Conservation (phyloP, 2,888 invertebrate genomes). For the Schizaphis graminum region DNA sequence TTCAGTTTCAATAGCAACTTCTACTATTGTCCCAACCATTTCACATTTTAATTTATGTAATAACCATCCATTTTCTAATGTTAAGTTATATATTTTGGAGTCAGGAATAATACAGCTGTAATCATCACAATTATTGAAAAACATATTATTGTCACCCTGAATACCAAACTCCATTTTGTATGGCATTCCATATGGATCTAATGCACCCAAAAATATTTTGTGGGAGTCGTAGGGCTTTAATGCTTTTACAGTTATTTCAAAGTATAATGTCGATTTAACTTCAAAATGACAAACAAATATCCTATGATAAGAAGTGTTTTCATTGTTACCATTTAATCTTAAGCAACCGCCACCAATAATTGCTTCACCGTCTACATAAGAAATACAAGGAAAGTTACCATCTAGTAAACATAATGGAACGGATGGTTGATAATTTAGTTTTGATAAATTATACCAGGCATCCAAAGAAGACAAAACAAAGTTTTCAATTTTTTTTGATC, state of each 20-base stretch:
- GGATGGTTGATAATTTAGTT: slow-evolving; percentile 61
- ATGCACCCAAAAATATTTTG: slow-evolving; percentile 48
- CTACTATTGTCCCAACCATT: slow-evolving; percentile 58
- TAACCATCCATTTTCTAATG: slow-evolving; percentile 57
- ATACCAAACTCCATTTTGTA: slow-evolving; percentile 63
- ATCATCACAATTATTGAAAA: slow-evolving; percentile 62
- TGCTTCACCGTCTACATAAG: slow-evolving; percentile 51
- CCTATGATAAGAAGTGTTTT: slow-evolving; percentile 52
- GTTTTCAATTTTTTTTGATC: slow-evolving; percentile 70
- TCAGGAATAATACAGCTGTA: slow-evolving; percentile 57
- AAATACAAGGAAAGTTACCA: slow-evolving; percentile 60
- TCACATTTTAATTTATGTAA: slow-evolving; percentile 50
- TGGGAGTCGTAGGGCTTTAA: slow-evolving; percentile 49
- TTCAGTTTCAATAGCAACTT: slow-evolving; percentile 64
- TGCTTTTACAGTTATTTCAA: slow-evolving; percentile 59
- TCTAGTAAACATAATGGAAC: slow-evolving; percentile 60
- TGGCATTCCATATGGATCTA: slow-evolving; percentile 64
- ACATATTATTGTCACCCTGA: slow-evolving; percentile 50
- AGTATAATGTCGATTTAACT: slow-evolving; percentile 49
- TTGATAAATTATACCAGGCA: slow-evolving; percentile 66
- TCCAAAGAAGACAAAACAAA: slow-evolving; percentile 74
- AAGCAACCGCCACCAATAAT: slow-evolving; percentile 56
- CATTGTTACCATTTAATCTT: slow-evolving; percentile 55
- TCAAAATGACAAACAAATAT: slow-evolving; percentile 61
- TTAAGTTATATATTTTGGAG: slow-evolving; percentile 53